A percentile compares a stretch with the other conserved stretches of the same genome.
These are phyloP conservation scores for Psix sp. DNA, from an alignment of 1,140 invertebrate genomes.

Conservation along the genomic window DNA sequence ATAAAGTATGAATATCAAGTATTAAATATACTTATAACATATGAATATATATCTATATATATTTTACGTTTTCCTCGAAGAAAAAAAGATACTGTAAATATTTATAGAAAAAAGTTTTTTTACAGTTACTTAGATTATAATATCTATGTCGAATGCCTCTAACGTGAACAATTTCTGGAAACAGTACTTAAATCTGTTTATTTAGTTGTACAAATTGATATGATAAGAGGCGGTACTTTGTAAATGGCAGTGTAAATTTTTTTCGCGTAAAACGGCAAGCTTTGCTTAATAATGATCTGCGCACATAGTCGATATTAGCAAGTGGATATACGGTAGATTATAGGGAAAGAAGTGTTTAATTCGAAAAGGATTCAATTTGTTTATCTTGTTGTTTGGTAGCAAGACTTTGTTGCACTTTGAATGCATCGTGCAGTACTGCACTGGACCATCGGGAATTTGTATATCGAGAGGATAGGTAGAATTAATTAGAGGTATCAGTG, in stretches of 20 bases:
- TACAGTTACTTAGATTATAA: no score
- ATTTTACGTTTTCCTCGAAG: no score
- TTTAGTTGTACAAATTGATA: constrained; percentile 17
- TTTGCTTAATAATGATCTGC: constrained; percentile 28
- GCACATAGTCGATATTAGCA: constrained; percentile 10
- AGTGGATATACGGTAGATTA: constrained; percentile 37
- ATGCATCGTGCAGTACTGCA: constrained; percentile 53
- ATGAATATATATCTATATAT: no score
- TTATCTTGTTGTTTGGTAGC: constrained; percentile 54
- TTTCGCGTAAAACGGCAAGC: constrained; percentile 4
- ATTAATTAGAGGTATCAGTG: constrained; percentile 70
- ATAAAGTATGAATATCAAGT: no score
- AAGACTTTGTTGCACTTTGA: constrained; percentile 54
- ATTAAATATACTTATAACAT: no score
- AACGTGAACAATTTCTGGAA: no score
- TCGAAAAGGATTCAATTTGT: constrained; percentile 53
- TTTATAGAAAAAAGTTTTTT: no score
- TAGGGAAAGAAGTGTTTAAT: constrained; percentile 39
- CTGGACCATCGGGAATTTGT: constrained; percentile 63
- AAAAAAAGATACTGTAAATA: no score
- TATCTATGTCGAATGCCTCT: no score
- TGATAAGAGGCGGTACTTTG: constrained; percentile 1
- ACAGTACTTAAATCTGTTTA: no score
- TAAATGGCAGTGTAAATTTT: constrained; percentile 2
- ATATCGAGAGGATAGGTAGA: constrained; percentile 66